Conservation (phyloP, 92 coral and sea anemone species). For the Scolanthus callimorphus region DNA sequence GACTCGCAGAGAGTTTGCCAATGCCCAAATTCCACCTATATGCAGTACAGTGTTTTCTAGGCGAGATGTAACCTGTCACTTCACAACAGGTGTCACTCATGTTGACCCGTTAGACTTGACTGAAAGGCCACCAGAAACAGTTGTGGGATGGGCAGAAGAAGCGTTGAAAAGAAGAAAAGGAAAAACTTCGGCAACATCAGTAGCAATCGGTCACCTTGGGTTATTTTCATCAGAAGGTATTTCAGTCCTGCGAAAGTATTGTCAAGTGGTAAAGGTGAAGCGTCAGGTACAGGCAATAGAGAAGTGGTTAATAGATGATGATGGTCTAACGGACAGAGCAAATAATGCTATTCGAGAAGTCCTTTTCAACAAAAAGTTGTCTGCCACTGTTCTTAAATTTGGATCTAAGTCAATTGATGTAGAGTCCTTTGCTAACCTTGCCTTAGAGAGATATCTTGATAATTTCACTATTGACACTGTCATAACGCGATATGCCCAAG, state of each 20-base stretch:
- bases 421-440: slow-evolving; percentile 17
- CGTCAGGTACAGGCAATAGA: slow-evolving; percentile 5
- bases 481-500: slow-evolving; percentile 7
- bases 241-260: slow-evolving; percentile 19
- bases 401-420: slow-evolving; percentile 37
- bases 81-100: background rate
- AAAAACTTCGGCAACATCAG: slow-evolving; percentile 7
- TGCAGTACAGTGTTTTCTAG: background rate
- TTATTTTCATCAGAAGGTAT: slow-evolving; percentile 17
- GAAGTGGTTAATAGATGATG: slow-evolving; percentile 16
- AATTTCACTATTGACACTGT: slow-evolving; percentile 42
- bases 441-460: slow-evolving; percentile 34
- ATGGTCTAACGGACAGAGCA: slow-evolving; percentile 3
- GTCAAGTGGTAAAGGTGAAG: slow-evolving; percentile 6
- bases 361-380: slow-evolving; percentile 5
- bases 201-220: slow-evolving; percentile 14
- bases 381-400: slow-evolving; percentile 21
- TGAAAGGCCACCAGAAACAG: slow-evolving; percentile 7
- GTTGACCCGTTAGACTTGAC: background rate
- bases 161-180: background rate
- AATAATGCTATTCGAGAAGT: slow-evolving; percentile 10
- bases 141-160: background rate
- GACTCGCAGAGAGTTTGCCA: slow-evolving; percentile 3
- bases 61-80: background rate
- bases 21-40: background rate